Evolutionary conservation across 1,140 invertebrate genomes (phyloP).

Genomic region (Mesaphorura yosii): DNA sequence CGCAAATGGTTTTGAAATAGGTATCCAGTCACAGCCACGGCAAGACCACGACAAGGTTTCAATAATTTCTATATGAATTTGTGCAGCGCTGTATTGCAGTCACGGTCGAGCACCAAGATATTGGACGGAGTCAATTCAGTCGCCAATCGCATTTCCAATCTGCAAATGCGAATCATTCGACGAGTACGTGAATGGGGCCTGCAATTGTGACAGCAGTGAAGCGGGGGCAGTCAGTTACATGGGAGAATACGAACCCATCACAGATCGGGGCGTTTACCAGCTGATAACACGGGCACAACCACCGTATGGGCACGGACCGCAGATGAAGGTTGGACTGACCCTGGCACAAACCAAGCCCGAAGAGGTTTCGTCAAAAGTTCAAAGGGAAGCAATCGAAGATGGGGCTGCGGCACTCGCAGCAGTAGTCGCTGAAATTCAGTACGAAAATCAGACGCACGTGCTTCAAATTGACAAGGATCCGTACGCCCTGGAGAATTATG

Average conservation of each 20-base stretch:
- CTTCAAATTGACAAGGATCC: too few relatives aligned
- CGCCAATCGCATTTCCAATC: slow-evolving; percentile 7
- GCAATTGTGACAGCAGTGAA: background rate
- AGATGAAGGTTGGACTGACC: slow-evolving; percentile 7
- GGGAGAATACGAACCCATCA: slow-evolving; percentile 12
- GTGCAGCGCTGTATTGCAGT: slow-evolving; percentile 13
- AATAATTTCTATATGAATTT: background rate
- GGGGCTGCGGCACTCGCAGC: background rate
- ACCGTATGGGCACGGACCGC: slow-evolving; percentile 13
- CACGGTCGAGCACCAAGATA: slow-evolving; percentile 6
- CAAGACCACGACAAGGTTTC: background rate
- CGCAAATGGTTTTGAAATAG: too few relatives aligned
- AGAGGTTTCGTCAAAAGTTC: background rate
- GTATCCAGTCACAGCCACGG: too few relatives aligned
- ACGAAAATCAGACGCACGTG: background rate
- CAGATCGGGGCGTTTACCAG: slow-evolving; percentile 12
- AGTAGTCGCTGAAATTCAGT: background rate
- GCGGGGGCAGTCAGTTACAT: background rate
- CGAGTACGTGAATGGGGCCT: background rate
- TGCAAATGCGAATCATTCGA: slow-evolving; percentile 1
- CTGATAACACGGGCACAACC: background rate
- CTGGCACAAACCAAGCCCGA: background rate
- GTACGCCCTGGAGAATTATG: too few relatives aligned
- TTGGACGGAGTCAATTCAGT: slow-evolving; percentile 2
- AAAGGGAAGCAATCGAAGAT: background rate